Percentiles rank a stretch among this genome's conserved stretches.
These are phyloP conservation scores for Parnassius apollo DNA, from an alignment of 2,888 invertebrate genomes.

Conservation along the genomic window DNA sequence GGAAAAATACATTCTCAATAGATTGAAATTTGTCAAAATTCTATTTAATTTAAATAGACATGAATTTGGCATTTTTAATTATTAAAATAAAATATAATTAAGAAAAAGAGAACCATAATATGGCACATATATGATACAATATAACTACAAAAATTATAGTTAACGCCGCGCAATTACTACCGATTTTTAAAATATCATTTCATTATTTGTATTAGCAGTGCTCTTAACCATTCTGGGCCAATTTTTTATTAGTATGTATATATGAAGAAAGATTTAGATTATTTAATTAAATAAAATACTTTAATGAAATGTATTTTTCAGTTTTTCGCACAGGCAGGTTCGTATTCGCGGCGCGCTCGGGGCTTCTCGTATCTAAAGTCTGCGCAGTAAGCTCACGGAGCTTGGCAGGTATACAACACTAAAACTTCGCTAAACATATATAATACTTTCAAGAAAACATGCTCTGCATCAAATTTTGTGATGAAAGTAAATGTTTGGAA, in stretches of 20 bases:
- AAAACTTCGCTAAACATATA: constrained; percentile 32
- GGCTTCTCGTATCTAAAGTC: constrained; percentile 3
- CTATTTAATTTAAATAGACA: no score
- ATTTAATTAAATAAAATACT: neutral
- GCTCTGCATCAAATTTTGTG: constrained; percentile 30
- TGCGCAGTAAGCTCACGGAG: constrained; percentile 21
- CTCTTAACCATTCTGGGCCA: neutral
- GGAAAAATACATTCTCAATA: constrained; percentile 30
- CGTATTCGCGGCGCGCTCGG: constrained; percentile 6
- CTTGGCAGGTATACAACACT: constrained; percentile 21
- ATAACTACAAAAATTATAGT: constrained; percentile 8
- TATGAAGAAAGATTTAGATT: neutral
- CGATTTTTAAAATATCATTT: neutral
- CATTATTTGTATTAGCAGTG: no score
- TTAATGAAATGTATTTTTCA: neutral
- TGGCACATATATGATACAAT: no score
- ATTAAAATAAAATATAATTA: no score
- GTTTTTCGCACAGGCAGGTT: constrained; percentile 23
- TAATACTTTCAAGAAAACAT: constrained; percentile 26
- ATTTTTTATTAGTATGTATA: neutral
- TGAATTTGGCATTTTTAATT: neutral
- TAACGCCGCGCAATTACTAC: constrained; percentile 36
- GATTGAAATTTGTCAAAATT: neutral
- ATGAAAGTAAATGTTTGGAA: constrained; percentile 12
- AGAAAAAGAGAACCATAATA: no score